Evolutionary conservation across 2,113 vertebrate genomes (phyloP).

Genomic region (Climacteris rufus): DNA sequence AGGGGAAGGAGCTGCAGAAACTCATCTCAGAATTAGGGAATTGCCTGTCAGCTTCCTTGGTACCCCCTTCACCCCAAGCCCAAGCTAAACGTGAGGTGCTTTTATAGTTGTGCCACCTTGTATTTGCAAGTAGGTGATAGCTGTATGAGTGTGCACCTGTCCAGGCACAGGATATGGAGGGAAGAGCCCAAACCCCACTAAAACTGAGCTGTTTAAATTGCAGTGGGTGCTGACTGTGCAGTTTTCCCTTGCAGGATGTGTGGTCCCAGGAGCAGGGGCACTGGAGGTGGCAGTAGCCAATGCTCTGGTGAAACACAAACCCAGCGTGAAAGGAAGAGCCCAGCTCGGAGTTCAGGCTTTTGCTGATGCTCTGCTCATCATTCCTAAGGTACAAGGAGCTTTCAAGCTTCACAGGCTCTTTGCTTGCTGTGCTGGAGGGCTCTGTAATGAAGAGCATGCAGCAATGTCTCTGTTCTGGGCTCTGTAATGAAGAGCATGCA

Average conservation of each 20-base stretch:
- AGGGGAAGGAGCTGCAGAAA: neutral
- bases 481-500: too few species aligned
- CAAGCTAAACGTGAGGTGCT: neutral
- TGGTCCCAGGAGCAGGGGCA: constrained; percentile 88
- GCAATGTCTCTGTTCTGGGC: too few species aligned
- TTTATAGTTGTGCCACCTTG: neutral
- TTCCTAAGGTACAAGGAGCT: constrained; percentile 88
- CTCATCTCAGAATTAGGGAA: neutral
- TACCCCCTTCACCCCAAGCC: constrained; percentile 1
- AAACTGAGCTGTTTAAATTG: neutral
- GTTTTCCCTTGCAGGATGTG: constrained; percentile 75
- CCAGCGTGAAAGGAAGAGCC: constrained; percentile 87
- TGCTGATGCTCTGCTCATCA: constrained; percentile 91
- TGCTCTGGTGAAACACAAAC: constrained; percentile 87
- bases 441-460: too few species aligned
- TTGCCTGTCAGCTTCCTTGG: neutral
- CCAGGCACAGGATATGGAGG: neutral
- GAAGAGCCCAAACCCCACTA: neutral
- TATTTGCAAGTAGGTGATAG: neutral
- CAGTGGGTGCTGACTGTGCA: neutral
- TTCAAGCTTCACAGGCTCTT: too few species aligned
- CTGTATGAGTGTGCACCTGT: neutral
- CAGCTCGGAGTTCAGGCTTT: constrained; percentile 96
- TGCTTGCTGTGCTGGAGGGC: too few species aligned
- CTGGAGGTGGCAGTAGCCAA: constrained; percentile 91